Evolutionary conservation across 2,113 vertebrate genomes (phyloP), one percentile per base, ranked within the genome.

Genomic region (Mobula hypostoma): DNA sequence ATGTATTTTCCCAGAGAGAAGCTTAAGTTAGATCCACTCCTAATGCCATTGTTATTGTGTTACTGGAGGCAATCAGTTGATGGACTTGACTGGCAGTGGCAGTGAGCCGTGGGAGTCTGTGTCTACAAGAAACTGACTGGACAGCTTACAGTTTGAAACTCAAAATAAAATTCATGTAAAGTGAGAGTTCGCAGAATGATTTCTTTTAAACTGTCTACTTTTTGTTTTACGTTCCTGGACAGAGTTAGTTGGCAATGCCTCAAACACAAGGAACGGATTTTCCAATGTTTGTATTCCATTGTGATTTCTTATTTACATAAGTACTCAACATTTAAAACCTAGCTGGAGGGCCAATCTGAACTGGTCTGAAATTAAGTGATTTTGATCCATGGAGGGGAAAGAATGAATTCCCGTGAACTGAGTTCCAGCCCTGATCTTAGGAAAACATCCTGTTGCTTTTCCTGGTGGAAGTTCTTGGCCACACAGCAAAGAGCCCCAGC

Each of bases 191-290:
- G 36, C 40, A 14, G 68, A 76, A 56, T 74, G 61, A 93, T 93
- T 74, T 21, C 70, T 93, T 93, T 92, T 8, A 24, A 21, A 24
- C 32, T 36, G 32, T n/a, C 66, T 92, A 66, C 70, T 70, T 68
- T 63, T 88, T 88, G 32, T 32, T 91, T 91, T 70, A 72, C 66
- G 70, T 92, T 92, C 68, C 32, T 92, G 61, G 32, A 74, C 36
- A 48, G 36, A 93, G 70, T 72, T 29, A 8, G 91, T 93, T 93
- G 91, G 36, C 91, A 74, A 9, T 7, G 36, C 91, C 27, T 12
- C 91, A 93, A 74, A 48, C 91, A 72, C 36, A 74, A 93, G 91
- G 68, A 93, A 72, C 74, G 36, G 29, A 32, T 90, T 90, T 90
- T 68, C 85, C 61, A 90, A 66, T 17, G 14, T 66, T 90, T 66